Percentiles rank a stretch among this genome's conserved stretches.
These are phyloP conservation scores for Oligia latruncula DNA, from an alignment of 2,888 invertebrate species.

Conservation along the genomic window DNA sequence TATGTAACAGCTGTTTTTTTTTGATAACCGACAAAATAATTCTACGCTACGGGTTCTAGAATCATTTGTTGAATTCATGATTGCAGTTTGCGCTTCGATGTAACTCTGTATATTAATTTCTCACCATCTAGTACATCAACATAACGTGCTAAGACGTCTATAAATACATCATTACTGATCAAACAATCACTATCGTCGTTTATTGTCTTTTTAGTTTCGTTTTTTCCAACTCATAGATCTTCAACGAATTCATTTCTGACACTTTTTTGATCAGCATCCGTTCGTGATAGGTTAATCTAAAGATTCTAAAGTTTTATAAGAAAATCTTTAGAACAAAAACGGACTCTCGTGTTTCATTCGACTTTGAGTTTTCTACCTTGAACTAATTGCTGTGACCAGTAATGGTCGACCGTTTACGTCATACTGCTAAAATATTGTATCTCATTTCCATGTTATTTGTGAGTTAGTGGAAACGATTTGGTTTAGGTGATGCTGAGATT, in stretches of 20 bases:
- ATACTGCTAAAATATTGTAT: conserved; percentile 47
- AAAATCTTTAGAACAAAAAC: conserved; percentile 49
- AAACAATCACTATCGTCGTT: conserved; percentile 13
- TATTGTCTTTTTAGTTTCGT: conserved; percentile 16
- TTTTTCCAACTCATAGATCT: background rate
- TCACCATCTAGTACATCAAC: background rate
- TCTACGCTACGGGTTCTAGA: background rate
- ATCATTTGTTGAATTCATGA: background rate
- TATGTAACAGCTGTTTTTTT: background rate
- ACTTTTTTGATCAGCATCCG: conserved; percentile 31
- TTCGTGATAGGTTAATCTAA: conserved; percentile 46
- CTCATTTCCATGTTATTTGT: conserved; percentile 49
- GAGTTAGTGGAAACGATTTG: conserved; percentile 9
- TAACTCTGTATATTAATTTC: background rate
- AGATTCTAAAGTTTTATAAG: conserved; percentile 32
- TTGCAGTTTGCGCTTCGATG: background rate
- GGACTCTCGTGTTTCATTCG: conserved; percentile 51
- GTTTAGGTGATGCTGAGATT: background rate
- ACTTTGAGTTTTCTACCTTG: conserved; percentile 55
- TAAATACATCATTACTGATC: background rate
- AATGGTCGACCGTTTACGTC: conserved; percentile 50
- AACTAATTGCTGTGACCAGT: conserved; percentile 50
- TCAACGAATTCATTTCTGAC: conserved; percentile 14
- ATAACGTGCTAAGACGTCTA: conserved; percentile 4
- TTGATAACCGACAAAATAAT: too few species aligned